Evolutionary conservation across 2,888 invertebrate genomes (phyloP).

Genomic region (Dicycla oo): DNA sequence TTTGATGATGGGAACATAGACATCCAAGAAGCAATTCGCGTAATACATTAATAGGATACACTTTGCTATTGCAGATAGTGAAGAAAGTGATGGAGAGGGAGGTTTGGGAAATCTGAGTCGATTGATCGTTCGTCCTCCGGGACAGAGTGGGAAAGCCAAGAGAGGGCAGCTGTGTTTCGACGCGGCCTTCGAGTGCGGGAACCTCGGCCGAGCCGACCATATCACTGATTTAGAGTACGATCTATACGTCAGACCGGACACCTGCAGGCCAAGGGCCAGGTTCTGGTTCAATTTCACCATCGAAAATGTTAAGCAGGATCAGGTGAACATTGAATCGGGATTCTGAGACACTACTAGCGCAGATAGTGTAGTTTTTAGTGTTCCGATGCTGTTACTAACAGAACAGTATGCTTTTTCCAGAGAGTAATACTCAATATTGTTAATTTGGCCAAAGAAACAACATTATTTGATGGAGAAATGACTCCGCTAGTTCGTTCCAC

Average conservation of each 20-base stretch:
- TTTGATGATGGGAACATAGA: not conserved
- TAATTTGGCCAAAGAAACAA: constrained; percentile 98
- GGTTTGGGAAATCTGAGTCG: constrained; percentile 98
- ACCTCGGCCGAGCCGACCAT: constrained; percentile 98
- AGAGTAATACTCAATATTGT: constrained; percentile 99
- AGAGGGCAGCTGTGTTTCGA: constrained; percentile 99
- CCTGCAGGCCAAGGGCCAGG: constrained; percentile 97
- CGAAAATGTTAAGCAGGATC: constrained; percentile 98
- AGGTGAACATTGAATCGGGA: constrained; percentile 88
- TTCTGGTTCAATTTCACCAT: constrained; percentile 99
- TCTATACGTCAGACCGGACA: constrained; percentile 98
- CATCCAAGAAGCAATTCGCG: not conserved
- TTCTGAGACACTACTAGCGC: not conserved
- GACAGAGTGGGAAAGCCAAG: constrained; percentile 98
- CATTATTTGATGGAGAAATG: constrained; percentile 96
- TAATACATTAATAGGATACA: not conserved
- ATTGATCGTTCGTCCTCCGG: constrained; percentile 96
- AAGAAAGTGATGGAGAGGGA: constrained; percentile 98
- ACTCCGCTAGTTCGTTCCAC: constrained; percentile 98
- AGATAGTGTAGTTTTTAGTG: not conserved
- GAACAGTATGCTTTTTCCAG: constrained; percentile 86
- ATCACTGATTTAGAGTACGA: constrained; percentile 99
- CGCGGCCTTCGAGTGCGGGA: constrained; percentile 99
- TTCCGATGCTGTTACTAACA: not conserved
- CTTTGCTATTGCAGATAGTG: constrained; percentile 92